Evolutionary conservation across 2,797 vertebrate species (phyloP), one percentile per base, ranked within the genome.

Genomic region (Eutrigla gurnardus): DNA sequence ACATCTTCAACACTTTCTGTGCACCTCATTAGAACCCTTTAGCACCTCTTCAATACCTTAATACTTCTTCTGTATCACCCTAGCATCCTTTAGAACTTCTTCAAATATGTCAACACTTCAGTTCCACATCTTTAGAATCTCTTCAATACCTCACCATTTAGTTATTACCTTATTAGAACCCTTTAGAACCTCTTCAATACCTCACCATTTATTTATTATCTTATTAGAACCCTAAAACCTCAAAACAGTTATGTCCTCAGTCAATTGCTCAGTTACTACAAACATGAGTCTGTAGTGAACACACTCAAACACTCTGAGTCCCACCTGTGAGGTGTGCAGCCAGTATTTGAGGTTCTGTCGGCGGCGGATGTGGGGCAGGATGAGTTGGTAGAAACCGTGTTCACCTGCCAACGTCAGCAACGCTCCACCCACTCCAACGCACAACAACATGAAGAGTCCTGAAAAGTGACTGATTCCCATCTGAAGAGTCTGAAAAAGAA

Each of bases 381-480:
- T 82, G 3, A 97, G 93, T 68, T 75, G 94, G 77, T 95, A 98
- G 89, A 97, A 97, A 62, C 95, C 65, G 2, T 97, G 96, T 75
- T 98, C 97, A 0, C 95, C 95, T 15, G 95, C 88, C 0, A 96
- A 94, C 57, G 96, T 96, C 72, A 98, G 95, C 75, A 98, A 87
- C 0, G 97, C 96, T 0, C 96, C 96, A 1, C 94, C 91, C 36
- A 98, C 94, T 4, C 97, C 97, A 1, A 97, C 88, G 77, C 97
- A 97, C 37, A 98, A 89, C 75, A 98, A 88, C 75, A 98, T 93
- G 0, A 97, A 98, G 54, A 97, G 93, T 42, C 97, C 97, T 0
- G 96, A 97, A 88, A 98, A 97, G 90, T 98, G 97, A 65, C 93
- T 93, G 85, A 98, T 95, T 8, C 97, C 96, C 97, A 98, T 97